Percentiles rank a stretch among this genome's conserved stretches.
phyloP scores from a whole-genome alignment of 1,140 invertebrate species.

The Drosophila mayri region DNA sequence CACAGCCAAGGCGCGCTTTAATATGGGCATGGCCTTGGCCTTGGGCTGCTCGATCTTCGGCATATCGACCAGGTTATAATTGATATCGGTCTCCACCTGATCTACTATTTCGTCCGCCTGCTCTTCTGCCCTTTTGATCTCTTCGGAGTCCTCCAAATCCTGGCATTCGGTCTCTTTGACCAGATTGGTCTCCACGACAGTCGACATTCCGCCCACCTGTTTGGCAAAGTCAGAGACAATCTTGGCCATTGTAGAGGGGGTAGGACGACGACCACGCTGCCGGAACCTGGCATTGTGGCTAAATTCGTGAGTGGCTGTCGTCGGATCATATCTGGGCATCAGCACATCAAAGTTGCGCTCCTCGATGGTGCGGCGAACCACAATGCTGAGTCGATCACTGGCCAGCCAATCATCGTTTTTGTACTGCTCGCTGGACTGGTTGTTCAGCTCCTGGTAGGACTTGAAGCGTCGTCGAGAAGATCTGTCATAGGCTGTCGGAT shows the following conservation, averaged over 20 bases:
- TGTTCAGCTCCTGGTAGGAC: neutral
- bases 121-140: neutral
- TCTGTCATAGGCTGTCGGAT: neutral
- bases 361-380: slow-evolving; percentile 20
- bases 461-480: neutral
- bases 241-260: slow-evolving; percentile 7
- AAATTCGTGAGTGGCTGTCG: slow-evolving; percentile 21
- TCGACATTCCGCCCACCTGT: slow-evolving; percentile 13
- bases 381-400: slow-evolving; percentile 18
- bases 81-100: neutral
- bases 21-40: no score
- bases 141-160: neutral
- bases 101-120: neutral
- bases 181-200: no score
- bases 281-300: slow-evolving; percentile 16
- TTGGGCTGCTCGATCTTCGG: neutral
- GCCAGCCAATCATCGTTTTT: slow-evolving; percentile 14
- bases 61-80: neutral
- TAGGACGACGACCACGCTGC: slow-evolving; percentile 27
- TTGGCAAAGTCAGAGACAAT: slow-evolving; percentile 16
- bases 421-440: slow-evolving; percentile 8
- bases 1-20: neutral
- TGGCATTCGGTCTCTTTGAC: neutral
- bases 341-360: neutral
- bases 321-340: slow-evolving; percentile 26